Percentiles rank a stretch among this genome's conserved stretches.
phyloP scores from a whole-genome alignment of 2,888 invertebrate genomes.

The Coelogynopora nodosa region DNA sequence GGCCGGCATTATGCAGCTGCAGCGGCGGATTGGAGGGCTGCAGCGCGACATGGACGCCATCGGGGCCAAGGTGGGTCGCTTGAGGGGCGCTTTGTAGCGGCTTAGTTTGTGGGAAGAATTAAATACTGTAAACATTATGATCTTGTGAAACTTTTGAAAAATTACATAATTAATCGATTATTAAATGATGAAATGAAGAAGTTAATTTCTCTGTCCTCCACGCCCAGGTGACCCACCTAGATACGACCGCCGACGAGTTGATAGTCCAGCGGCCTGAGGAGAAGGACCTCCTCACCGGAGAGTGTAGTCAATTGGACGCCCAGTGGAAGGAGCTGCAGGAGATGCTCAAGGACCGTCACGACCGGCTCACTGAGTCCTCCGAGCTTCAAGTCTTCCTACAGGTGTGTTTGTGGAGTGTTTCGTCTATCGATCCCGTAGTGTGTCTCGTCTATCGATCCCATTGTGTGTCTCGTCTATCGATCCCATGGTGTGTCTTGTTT shows the following conservation, averaged over 20 bases:
- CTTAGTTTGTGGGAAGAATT: slow-evolving; percentile 40
- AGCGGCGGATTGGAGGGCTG: slow-evolving; percentile 92
- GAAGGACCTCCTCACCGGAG: slow-evolving; percentile 80
- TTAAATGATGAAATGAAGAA: too few relatives aligned
- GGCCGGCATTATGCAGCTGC: slow-evolving; percentile 90
- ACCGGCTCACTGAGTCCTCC: slow-evolving; percentile 95
- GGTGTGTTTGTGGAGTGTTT: background rate
- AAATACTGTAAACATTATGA: too few relatives aligned
- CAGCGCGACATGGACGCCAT: slow-evolving; percentile 97
- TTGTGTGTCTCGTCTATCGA: too few relatives aligned
- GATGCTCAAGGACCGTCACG: slow-evolving; percentile 93
- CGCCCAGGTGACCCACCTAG: slow-evolving; percentile 78
- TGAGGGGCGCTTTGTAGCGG: background rate
- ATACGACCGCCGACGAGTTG: slow-evolving; percentile 65
- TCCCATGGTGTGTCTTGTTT: too few relatives aligned
- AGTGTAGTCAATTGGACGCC: slow-evolving; percentile 81
- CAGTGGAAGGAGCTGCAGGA: slow-evolving; percentile 95
- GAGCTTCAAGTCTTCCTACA: slow-evolving; percentile 77
- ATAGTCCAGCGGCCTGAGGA: slow-evolving; percentile 47
- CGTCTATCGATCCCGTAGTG: background rate
- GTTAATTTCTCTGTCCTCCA: too few relatives aligned
- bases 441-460: background rate
- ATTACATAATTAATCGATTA: too few relatives aligned
- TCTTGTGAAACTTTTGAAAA: too few relatives aligned
- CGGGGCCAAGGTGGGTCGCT: slow-evolving; percentile 73